phyloP scores from a whole-genome alignment of 1,140 invertebrate species.

The Watersipora subatra region DNA sequence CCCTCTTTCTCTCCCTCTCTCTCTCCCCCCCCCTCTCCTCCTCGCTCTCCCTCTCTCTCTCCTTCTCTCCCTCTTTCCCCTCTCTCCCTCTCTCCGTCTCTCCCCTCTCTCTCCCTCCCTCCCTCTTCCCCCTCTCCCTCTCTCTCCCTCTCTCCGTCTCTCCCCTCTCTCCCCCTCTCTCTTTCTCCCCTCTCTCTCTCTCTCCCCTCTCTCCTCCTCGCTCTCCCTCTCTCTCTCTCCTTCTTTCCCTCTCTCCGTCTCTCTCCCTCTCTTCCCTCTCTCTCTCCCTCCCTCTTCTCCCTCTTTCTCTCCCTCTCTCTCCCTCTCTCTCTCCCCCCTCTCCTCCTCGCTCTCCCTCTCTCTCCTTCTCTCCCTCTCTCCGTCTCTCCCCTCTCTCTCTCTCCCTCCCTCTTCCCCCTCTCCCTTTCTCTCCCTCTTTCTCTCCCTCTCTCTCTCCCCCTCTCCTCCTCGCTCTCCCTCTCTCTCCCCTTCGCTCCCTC shows the following conservation, averaged over 20 bases:
- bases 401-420: not conserved
- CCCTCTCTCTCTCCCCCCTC: not conserved
- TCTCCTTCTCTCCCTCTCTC: not conserved
- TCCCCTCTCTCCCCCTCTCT: conserved; percentile 4
- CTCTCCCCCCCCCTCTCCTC: not conserved
- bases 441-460: not conserved
- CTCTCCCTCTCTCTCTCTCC: too few relatives aligned
- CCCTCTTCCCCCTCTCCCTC: not conserved
- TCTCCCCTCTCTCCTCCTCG: not conserved
- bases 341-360: too few relatives aligned
- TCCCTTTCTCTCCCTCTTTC: not conserved
- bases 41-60: too few relatives aligned
- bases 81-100: conserved; percentile 3
- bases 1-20: not conserved
- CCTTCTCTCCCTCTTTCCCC: not conserved
- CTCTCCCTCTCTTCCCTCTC: not conserved
- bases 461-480: too few relatives aligned
- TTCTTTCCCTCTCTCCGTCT: not conserved
- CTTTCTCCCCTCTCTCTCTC: conserved; percentile 3
- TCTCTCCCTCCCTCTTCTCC: not conserved
- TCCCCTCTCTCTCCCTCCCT: conserved; percentile 1
- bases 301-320: not conserved
- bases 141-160: not conserved
- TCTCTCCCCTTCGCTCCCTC: too few relatives aligned
- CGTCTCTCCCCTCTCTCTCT: not conserved